Evolutionary conservation across 2,113 vertebrate genomes (phyloP).

Genomic region (Ramphastos sulfuratus): DNA sequence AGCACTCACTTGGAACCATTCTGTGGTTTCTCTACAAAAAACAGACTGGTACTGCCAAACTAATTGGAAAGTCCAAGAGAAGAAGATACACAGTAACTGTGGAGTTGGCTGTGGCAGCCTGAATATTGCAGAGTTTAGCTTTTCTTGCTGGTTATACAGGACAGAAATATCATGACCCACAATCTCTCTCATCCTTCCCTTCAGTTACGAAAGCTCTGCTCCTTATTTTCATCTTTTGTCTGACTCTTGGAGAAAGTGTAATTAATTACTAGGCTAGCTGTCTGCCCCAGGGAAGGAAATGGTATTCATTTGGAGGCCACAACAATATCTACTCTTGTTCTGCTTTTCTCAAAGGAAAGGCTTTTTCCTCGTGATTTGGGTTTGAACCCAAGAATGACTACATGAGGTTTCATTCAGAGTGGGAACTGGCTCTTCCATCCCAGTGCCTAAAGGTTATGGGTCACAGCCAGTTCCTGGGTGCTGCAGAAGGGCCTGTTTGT

Average conservation of each 20-base stretch:
- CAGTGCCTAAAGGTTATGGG: conserved; percentile 21
- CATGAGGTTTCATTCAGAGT: neutral
- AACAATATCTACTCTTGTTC: conserved; percentile 50
- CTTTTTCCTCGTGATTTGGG: conserved; percentile 26
- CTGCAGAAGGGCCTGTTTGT: neutral
- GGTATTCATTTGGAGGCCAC: neutral
- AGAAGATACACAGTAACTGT: rapidly evolving
- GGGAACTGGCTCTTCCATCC: conserved; percentile 11
- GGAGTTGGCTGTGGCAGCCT: neutral
- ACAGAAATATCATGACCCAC: neutral
- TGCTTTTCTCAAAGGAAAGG: conserved; percentile 9
- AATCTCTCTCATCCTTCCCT: neutral
- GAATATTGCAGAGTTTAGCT: neutral
- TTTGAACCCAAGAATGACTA: neutral
- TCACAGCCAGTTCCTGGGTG: neutral
- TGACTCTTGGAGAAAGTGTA: conserved; percentile 48
- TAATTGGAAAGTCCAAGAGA: neutral
- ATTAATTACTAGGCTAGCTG: conserved; percentile 30
- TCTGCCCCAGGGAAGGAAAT: conserved; percentile 41
- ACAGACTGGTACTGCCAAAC: neutral
- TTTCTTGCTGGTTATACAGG: neutral
- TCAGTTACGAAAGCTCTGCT: neutral
- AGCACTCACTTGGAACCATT: neutral
- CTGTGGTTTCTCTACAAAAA: neutral
- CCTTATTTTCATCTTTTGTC: conserved; percentile 20